phyloP scores from a whole-genome alignment of 1,140 invertebrate species.

The Brachionus calyciflorus region DNA sequence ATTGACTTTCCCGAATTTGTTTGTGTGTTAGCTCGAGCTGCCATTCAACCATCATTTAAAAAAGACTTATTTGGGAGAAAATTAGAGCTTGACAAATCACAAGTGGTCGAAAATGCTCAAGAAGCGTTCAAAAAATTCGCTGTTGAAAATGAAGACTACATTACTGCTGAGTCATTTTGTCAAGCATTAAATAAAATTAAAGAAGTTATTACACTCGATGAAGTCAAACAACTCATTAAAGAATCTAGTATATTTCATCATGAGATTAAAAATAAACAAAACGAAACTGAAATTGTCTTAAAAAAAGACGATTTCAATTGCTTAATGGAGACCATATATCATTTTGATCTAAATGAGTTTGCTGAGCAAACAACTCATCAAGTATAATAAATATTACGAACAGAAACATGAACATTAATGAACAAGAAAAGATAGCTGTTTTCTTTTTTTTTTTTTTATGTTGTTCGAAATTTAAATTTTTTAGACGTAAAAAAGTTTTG shows the following conservation, averaged over 20 bases:
- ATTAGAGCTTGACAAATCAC: not conserved
- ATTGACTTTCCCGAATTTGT: slow-evolving; percentile 46
- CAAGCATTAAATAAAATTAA: not conserved
- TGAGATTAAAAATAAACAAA: not conserved
- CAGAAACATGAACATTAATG: too few relatives aligned
- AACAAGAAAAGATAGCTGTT: too few relatives aligned
- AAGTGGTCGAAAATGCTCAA: not conserved
- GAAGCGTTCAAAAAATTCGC: not conserved
- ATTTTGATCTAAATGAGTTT: slow-evolving; percentile 19
- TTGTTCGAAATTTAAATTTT: too few relatives aligned
- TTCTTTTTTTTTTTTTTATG: too few relatives aligned
- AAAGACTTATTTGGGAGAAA: too few relatives aligned
- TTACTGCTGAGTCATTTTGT: not conserved
- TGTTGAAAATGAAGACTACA: not conserved
- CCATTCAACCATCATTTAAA: not conserved
- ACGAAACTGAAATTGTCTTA: not conserved
- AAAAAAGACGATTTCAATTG: slow-evolving; percentile 1
- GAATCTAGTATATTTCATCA: not conserved
- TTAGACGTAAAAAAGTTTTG: too few relatives aligned
- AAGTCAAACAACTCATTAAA: not conserved
- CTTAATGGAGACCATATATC: slow-evolving; percentile 9
- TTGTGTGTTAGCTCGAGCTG: not conserved
- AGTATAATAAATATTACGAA: too few relatives aligned
- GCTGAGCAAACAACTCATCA: too few relatives aligned
- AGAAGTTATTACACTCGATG: not conserved